These are phyloP conservation scores for Augochlora pura DNA, from an alignment of 1,140 invertebrate species.

Conservation along the genomic window DNA sequence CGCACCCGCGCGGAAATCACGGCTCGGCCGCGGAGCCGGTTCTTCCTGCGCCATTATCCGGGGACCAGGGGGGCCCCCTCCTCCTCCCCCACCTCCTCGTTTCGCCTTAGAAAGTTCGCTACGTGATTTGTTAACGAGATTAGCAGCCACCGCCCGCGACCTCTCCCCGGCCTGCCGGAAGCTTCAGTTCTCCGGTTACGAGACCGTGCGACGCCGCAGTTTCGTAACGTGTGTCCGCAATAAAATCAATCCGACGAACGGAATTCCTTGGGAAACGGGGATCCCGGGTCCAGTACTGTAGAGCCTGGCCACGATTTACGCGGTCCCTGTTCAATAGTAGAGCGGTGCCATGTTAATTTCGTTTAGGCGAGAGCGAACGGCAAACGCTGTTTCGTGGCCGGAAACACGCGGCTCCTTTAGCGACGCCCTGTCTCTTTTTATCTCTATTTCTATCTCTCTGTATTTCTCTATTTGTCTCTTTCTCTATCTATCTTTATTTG, in stretches of 20 bases:
- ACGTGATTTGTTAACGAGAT: conserved; percentile 53
- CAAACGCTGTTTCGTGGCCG: too few species aligned
- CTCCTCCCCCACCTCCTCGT: too few species aligned
- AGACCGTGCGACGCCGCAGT: neutral
- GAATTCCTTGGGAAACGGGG: conserved; percentile 15
- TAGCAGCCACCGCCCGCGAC: conserved; percentile 6
- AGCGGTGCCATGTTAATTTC: conserved; percentile 25
- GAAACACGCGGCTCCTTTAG: neutral
- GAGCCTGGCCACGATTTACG: neutral
- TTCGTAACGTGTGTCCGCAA: neutral
- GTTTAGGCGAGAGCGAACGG: neutral
- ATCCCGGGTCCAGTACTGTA: neutral
- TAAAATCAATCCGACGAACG: conserved; percentile 48
- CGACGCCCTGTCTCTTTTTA: conserved; percentile 11
- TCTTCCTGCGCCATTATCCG: conserved; percentile 16
- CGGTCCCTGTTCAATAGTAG: too few species aligned
- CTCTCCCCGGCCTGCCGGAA: too few species aligned
- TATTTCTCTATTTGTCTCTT: too few species aligned
- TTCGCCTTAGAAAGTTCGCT: conserved; percentile 44
- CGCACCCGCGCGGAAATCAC: conserved; percentile 12
- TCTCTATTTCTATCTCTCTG: too few species aligned
- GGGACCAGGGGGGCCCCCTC: neutral
- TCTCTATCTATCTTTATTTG: too few species aligned
- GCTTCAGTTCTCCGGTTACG: neutral
- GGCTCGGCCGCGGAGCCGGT: neutral